Conservation (phyloP, 2,797 vertebrate genomes). For the Antrozous pallidus region DNA sequence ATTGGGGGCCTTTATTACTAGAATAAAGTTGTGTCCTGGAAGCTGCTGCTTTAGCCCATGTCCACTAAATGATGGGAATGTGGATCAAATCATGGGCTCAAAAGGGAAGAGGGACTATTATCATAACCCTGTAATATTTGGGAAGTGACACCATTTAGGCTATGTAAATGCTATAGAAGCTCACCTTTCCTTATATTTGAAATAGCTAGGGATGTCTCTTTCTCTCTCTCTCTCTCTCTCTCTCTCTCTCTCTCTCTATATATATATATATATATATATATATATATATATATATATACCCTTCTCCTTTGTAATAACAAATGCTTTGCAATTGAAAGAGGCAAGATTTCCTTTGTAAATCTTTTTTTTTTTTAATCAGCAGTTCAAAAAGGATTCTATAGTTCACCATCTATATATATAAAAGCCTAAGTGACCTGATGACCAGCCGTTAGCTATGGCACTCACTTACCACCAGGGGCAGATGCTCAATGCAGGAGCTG, state of each 20-base stretch:
- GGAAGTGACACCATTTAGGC: not conserved
- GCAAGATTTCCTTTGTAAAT: conserved; percentile 12
- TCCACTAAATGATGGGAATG: not conserved
- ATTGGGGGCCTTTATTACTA: not conserved
- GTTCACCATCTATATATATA: not conserved
- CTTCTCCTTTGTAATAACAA: not conserved
- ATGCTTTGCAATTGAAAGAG: not conserved
- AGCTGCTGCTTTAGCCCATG: not conserved
- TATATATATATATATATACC: not conserved
- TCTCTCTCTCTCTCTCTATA: no score
- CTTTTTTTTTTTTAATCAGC: no score
- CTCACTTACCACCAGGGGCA: no score
- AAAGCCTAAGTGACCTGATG: no score
- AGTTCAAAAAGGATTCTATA: not conserved
- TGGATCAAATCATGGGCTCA: not conserved
- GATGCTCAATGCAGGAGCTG: no score
- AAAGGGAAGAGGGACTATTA: not conserved
- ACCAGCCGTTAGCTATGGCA: no score
- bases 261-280: no score
- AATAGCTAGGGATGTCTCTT: not conserved
- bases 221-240: no score
- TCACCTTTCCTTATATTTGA: conserved; percentile 1
- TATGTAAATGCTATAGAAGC: not conserved
- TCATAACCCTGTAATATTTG: not conserved
- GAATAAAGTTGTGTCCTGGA: not conserved